Conservation (phyloP, 2,888 invertebrate species). For the Imbricaverruca yamaguchii region DNA sequence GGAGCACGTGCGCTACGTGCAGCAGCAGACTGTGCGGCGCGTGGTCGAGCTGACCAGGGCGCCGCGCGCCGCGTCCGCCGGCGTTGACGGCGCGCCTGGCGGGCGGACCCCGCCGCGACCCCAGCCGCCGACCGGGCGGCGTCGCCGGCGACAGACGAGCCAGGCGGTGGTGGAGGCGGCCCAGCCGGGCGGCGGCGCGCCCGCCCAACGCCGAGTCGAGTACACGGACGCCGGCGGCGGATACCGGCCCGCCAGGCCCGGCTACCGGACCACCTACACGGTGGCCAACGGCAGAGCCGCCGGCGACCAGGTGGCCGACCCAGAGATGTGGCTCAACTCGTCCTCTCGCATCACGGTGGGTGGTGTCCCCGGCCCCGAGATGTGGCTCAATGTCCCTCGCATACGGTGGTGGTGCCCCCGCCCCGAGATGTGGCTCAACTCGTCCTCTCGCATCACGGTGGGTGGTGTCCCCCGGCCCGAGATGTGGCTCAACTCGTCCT, state of each 20-base stretch:
- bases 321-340: slow-evolving; percentile 74
- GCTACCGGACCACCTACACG: no score
- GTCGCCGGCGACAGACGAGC: background rate
- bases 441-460: no score
- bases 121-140: background rate
- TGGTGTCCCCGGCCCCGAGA: background rate
- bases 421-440: no score
- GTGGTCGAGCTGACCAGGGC: background rate
- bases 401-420: no score
- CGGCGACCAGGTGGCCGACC: slow-evolving; percentile 52
- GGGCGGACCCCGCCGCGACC: background rate
- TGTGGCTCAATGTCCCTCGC: no score
- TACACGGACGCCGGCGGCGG: background rate
- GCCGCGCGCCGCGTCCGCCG: background rate
- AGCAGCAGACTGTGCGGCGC: background rate
- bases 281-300: background rate
- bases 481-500: no score
- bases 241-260: no score
- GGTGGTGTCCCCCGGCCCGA: no score
- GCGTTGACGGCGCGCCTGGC: background rate
- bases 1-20: background rate
- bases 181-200: background rate
- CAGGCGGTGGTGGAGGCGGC: background rate
- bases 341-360: slow-evolving; percentile 74
- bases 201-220: background rate